These are phyloP conservation scores for Argyra leucocephala DNA, from an alignment of 2,888 invertebrate genomes.

Conservation along the genomic window DNA sequence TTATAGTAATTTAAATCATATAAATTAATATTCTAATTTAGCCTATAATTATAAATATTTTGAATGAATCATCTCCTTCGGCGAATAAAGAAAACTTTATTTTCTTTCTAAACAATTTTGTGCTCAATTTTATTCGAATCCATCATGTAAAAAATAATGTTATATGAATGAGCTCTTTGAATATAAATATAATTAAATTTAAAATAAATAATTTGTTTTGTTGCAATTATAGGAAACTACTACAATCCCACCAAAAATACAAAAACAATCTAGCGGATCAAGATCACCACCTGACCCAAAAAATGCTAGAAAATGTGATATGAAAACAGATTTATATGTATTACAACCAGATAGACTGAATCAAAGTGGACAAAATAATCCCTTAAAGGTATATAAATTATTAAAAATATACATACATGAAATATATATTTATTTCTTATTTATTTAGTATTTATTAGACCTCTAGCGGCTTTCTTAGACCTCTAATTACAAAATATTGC, in stretches of 20 bases:
- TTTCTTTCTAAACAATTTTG: no score
- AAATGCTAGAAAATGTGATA: slow-evolving; percentile 70
- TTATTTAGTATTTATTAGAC: neutral
- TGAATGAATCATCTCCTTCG: no score
- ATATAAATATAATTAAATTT: no score
- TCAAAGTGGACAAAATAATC: slow-evolving; percentile 67
- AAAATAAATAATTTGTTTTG: neutral
- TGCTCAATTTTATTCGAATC: no score
- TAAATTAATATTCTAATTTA: no score
- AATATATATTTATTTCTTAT: slow-evolving; percentile 2
- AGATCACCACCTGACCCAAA: slow-evolving; percentile 48
- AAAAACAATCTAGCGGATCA: slow-evolving; percentile 35
- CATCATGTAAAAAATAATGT: no score
- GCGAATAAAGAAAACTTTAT: no score
- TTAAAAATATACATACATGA: neutral
- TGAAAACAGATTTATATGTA: slow-evolving; percentile 77
- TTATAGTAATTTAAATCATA: no score
- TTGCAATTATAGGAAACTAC: slow-evolving; percentile 33
- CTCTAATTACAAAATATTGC: no score
- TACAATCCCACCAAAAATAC: slow-evolving; percentile 38
- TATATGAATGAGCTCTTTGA: no score
- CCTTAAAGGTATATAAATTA: slow-evolving; percentile 52
- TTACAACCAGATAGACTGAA: slow-evolving; percentile 72
- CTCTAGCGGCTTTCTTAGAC: no score
- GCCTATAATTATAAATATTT: no score